Evolutionary conservation across 2,113 vertebrate species (phyloP).

Genomic region (Arenaria interpres): DNA sequence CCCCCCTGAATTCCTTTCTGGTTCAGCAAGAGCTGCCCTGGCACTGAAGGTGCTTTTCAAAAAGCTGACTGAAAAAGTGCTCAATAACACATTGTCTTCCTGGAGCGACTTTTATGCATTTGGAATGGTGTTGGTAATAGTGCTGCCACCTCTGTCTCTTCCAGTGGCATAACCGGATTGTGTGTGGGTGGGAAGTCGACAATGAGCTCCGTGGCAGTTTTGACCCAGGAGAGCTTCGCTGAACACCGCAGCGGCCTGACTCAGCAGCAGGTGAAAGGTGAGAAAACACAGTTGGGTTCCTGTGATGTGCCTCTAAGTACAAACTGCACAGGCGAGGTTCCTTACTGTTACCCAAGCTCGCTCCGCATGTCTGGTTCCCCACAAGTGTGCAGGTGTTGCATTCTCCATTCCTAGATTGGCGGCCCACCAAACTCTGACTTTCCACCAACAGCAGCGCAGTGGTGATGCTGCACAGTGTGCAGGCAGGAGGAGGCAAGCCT

Average conservation of each 20-base stretch:
- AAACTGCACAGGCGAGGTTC: neutral
- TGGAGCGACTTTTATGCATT: neutral
- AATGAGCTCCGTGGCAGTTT: constrained; percentile 99
- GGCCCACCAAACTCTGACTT: neutral
- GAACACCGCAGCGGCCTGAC: constrained; percentile 96
- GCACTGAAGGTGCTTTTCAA: neutral
- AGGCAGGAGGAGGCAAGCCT: neutral
- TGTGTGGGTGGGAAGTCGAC: constrained; percentile 91
- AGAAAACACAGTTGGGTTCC: neutral
- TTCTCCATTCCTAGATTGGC: neutral
- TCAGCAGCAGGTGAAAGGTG: constrained; percentile 90
- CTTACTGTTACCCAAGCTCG: neutral
- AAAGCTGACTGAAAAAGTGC: neutral
- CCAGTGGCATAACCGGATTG: constrained; percentile 94
- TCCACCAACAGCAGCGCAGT: neutral
- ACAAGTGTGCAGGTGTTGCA: rapidly evolving
- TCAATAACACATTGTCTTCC: neutral
- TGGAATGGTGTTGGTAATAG: neutral
- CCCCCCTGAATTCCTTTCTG: neutral
- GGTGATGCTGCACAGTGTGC: neutral
- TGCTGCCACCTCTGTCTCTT: neutral
- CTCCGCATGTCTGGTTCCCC: neutral
- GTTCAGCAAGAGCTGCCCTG: neutral
- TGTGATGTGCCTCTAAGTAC: neutral
- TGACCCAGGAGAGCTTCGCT: constrained; percentile 99